Percentiles rank a stretch among this genome's conserved stretches.
Evolutionary conservation across 2,888 invertebrate species (phyloP).

Genomic region (Drosophila mercatorum): DNA sequence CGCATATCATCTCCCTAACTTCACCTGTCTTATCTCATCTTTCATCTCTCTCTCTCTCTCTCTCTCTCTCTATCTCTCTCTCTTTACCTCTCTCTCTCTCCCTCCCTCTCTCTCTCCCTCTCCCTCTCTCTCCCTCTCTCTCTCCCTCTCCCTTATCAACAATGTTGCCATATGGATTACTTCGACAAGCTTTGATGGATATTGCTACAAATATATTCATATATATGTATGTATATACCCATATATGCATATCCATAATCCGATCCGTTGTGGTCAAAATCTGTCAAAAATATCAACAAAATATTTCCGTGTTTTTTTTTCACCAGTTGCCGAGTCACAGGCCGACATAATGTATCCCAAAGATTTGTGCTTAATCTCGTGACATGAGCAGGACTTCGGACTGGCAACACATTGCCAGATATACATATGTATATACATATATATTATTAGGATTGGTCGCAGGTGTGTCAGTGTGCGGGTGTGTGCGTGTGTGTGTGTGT

Average conservation of each 20-base stretch:
- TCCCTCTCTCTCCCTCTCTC: no score
- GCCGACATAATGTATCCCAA: constrained; percentile 56
- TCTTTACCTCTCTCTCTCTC: background rate
- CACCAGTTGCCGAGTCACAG: constrained; percentile 13
- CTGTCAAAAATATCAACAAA: constrained; percentile 36
- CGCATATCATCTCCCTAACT: no score
- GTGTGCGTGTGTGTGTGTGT: constrained; percentile 12
- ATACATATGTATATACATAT: background rate
- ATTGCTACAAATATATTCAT: background rate
- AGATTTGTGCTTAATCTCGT: constrained; percentile 71
- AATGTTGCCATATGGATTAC: background rate
- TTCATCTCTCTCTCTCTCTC: background rate
- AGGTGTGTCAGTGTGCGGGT: background rate
- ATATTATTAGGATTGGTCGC: background rate
- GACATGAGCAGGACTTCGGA: constrained; percentile 57
- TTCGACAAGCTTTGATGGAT: background rate
- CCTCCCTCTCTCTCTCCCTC: no score
- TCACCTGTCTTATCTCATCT: no score
- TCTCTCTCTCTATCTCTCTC: background rate
- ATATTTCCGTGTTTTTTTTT: constrained; percentile 11
- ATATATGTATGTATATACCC: background rate
- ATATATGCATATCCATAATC: constrained; percentile 36
- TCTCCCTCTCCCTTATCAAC: no score
- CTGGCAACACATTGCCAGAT: constrained; percentile 28
- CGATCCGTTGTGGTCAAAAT: constrained; percentile 41